phyloP scores from a whole-genome alignment of 2,888 invertebrate genomes.

The Standfussiana lucernea region DNA sequence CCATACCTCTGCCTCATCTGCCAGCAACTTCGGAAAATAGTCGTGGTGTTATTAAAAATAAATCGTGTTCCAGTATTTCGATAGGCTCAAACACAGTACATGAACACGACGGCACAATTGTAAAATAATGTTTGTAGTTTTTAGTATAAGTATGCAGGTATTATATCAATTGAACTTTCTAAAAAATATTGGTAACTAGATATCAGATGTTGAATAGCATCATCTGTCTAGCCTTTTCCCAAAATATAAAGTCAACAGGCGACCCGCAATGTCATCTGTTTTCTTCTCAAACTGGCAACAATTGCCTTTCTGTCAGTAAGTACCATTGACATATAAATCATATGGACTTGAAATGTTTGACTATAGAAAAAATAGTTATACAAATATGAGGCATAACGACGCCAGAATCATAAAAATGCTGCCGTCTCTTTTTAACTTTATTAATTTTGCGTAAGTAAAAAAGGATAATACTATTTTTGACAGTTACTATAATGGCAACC shows the following conservation, averaged over 20 bases:
- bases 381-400: too few relatives aligned
- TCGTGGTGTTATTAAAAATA: neutral
- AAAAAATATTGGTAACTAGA: neutral
- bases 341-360: too few relatives aligned
- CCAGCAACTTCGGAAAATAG: neutral
- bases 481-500: too few relatives aligned
- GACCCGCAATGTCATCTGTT: neutral
- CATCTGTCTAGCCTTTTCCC: too few relatives aligned
- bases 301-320: neutral
- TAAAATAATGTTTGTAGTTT: neutral
- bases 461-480: too few relatives aligned
- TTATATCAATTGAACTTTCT: too few relatives aligned
- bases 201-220: neutral
- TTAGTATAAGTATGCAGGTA: too few relatives aligned
- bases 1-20: neutral
- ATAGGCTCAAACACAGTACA: neutral
- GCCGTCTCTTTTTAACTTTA: too few relatives aligned
- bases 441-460: too few relatives aligned
- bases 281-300: neutral
- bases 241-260: neutral
- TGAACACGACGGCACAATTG: neutral
- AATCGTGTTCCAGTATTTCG: slow-evolving; percentile 7
- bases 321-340: too few relatives aligned
- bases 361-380: too few relatives aligned
- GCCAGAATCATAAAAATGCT: too few relatives aligned